A percentile compares a stretch with the other conserved stretches of the same genome.
Conservation (phyloP, 2,888 invertebrate species). For the Ptilodon capucinus region DNA sequence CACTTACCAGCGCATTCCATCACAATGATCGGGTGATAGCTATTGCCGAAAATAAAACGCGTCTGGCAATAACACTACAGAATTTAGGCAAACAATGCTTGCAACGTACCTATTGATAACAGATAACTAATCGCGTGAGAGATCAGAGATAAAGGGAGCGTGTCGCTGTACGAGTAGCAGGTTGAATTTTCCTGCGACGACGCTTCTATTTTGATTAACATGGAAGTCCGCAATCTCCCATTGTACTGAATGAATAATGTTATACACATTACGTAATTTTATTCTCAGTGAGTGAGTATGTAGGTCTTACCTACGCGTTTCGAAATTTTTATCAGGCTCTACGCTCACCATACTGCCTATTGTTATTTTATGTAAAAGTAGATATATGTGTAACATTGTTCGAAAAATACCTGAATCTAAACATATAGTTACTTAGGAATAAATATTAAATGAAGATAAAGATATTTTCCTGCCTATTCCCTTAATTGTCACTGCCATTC, state of each 20-base stretch:
- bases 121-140: constrained; percentile 31
- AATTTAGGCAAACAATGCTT: constrained; percentile 27
- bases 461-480: too few relatives aligned
- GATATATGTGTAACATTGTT: too few relatives aligned
- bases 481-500: background rate
- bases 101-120: constrained; percentile 27
- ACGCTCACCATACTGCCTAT: constrained; percentile 30
- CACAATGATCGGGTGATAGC: background rate
- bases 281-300: constrained; percentile 54
- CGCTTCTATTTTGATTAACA: background rate
- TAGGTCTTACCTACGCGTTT: constrained; percentile 58
- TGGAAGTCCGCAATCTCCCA: background rate
- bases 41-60: constrained; percentile 13
- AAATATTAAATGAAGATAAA: too few relatives aligned
- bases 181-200: constrained; percentile 3
- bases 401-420: too few relatives aligned
- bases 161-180: constrained; percentile 4
- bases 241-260: constrained; percentile 14
- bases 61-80: constrained; percentile 19
- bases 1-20: background rate
- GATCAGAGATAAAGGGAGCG: constrained; percentile 25
- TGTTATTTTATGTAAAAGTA: constrained; percentile 11
- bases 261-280: constrained; percentile 49
- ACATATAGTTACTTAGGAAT: too few relatives aligned
- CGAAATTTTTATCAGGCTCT: constrained; percentile 51